A percentile compares a stretch with the other conserved stretches of the same genome.
These are phyloP conservation scores for Brachionus asplanchnoidis DNA, from an alignment of 1,140 invertebrate species.

Conservation along the genomic window DNA sequence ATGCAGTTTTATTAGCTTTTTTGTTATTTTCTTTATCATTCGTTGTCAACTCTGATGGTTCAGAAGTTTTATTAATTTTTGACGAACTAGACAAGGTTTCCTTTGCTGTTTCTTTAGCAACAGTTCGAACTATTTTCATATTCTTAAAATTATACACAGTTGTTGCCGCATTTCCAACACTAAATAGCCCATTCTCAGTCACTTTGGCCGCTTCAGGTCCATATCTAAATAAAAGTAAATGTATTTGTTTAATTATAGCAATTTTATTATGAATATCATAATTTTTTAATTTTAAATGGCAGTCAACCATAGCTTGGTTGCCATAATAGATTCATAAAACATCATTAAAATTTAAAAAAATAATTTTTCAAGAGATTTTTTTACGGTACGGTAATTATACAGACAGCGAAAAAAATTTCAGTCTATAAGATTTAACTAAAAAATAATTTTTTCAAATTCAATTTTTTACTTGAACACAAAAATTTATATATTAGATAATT, in stretches of 20 bases:
- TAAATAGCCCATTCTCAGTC: not conserved
- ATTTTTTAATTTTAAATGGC: not conserved
- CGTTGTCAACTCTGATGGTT: not conserved
- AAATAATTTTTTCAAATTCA: too few species aligned
- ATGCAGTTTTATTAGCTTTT: not conserved
- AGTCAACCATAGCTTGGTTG: too few species aligned
- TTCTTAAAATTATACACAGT: constrained; percentile 5
- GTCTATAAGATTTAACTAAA: too few species aligned
- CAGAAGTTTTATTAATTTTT: not conserved
- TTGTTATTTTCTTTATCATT: not conserved
- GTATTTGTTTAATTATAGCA: not conserved
- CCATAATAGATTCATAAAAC: too few species aligned
- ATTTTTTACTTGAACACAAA: too few species aligned
- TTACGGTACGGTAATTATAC: too few species aligned
- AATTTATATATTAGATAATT: too few species aligned
- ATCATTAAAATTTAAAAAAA: too few species aligned
- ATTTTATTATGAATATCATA: not conserved
- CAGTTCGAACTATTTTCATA: constrained; percentile 32
- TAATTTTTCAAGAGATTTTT: too few species aligned
- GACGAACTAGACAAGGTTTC: constrained; percentile 6
- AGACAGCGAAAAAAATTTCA: too few species aligned
- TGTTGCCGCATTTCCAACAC: constrained; percentile 18
- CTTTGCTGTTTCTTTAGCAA: constrained; percentile 33
- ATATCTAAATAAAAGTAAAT: constrained; percentile 10
- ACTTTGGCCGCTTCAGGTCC: constrained; percentile 22